phyloP scores from a whole-genome alignment of 2,888 invertebrate species.

The Mechanitis messenoides region DNA sequence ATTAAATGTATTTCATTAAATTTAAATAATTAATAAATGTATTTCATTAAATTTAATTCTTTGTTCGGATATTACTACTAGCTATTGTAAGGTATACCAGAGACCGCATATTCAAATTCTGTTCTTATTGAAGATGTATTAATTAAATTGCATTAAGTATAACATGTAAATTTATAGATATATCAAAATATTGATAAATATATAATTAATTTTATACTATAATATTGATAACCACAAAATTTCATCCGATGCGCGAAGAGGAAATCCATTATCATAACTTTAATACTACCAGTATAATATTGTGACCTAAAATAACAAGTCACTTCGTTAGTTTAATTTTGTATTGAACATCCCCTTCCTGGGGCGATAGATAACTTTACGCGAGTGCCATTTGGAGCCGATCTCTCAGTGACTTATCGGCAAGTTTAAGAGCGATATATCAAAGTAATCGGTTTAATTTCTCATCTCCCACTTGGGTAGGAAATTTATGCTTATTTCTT shows the following conservation, averaged over 20 bases:
- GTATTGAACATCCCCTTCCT: slow-evolving; percentile 12
- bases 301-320: slow-evolving; percentile 6
- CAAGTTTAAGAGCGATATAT: slow-evolving; percentile 72
- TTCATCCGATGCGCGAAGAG: not conserved
- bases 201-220: not conserved
- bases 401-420: slow-evolving; percentile 72
- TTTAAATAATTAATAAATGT: no score
- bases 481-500: slow-evolving; percentile 62
- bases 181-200: no score
- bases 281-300: not conserved
- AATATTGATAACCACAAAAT: not conserved
- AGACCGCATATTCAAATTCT: no score
- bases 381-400: slow-evolving; percentile 69
- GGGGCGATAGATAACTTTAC: slow-evolving; percentile 60
- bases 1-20: no score
- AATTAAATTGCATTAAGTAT: no score
- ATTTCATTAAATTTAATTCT: no score
- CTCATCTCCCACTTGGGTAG: slow-evolving; percentile 67
- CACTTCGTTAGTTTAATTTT: slow-evolving; percentile 4
- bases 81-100: no score
- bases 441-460: slow-evolving; percentile 76
- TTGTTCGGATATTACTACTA: no score
- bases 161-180: no score
- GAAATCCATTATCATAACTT: not conserved
- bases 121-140: no score